Conservation (phyloP, 2,113 vertebrate species). For the Pelusios castaneus region DNA sequence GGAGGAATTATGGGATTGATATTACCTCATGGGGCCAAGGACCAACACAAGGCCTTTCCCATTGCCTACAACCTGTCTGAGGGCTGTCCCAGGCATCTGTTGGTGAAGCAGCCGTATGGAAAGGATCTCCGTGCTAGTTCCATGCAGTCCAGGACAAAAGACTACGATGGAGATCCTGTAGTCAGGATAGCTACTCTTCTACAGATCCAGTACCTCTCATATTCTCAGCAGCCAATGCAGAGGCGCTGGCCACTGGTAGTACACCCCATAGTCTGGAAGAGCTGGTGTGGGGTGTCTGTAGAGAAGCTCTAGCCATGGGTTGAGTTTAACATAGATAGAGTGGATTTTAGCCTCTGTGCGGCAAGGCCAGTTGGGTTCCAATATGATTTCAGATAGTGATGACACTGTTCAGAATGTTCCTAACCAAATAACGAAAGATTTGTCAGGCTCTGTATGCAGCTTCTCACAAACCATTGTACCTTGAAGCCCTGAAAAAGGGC, state of each 20-base stretch:
- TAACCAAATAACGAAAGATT: not conserved
- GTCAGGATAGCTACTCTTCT: not conserved
- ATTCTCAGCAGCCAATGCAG: not conserved
- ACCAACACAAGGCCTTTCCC: not conserved
- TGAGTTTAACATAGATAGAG: not conserved
- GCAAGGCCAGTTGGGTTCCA: not conserved
- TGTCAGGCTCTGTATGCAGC: accelerated
- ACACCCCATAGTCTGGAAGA: not conserved
- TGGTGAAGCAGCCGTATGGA: accelerated
- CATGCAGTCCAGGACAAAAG: not conserved
- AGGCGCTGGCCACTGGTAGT: not conserved
- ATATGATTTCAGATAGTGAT: not conserved
- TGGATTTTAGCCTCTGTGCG: not conserved
- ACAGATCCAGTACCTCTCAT: not conserved
- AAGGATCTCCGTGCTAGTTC: not conserved
- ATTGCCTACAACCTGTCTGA: not conserved
- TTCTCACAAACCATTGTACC: accelerated
- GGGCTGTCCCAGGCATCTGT: not conserved
- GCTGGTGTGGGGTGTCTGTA: too few species aligned
- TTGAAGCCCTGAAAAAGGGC: not conserved
- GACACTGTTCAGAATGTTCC: not conserved
- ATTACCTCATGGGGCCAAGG: not conserved
- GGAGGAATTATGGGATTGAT: not conserved
- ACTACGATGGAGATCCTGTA: not conserved
- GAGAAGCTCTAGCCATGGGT: not conserved